Evolutionary conservation across 2,888 invertebrate species (phyloP), one percentile per base, ranked within the genome.

Genomic region (Melieria crassipennis): DNA sequence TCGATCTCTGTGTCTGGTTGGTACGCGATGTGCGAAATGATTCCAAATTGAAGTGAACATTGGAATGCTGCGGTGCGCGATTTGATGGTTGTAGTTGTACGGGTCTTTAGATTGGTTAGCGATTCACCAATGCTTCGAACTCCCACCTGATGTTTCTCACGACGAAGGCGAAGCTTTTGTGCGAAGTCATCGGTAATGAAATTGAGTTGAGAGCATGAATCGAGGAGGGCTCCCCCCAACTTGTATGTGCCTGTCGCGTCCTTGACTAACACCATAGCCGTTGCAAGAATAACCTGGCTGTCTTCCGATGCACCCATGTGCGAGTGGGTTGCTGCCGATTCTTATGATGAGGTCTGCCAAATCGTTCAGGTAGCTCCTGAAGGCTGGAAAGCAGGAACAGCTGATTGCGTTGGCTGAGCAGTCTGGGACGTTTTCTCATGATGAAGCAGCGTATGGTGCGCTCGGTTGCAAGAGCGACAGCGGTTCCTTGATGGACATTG

Each of bases 401-500:
- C 13, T 10, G 30, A 13, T 16, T 58, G 5, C 4, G 58, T 9
- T 58, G 5, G 6, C 13, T 58, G 58, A 7, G 7, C 7, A 7
- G 7, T 45, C 61, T 30, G 43, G 13, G 61, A 61, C 7, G n/a
- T 46, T 13, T 42, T 45, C 45, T 45, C 46, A 9, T 61, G 46
- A 46, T 61, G 61, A 4, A 61, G 61, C 45, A 61, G 10, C 30
- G 30, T 57, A 4, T n/a, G 57, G 6, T 61, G 61, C 61, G 30
- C 30, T 30, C 30, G 30, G 30, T 30, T 30, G 30, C 30, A 30
- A 30, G 30, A 30, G 30, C 30, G 4, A 57, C 57, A 57, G 16
- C 57, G 46, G 43, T 61, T n/a, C 2, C n/a, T 45, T 13, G 61
- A 61, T 45, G 43, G 61, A 16, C 57, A 57, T 46, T 61, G 61